Conservation (phyloP, 2,113 vertebrate species). For the Tympanuchus pallidicinctus region DNA sequence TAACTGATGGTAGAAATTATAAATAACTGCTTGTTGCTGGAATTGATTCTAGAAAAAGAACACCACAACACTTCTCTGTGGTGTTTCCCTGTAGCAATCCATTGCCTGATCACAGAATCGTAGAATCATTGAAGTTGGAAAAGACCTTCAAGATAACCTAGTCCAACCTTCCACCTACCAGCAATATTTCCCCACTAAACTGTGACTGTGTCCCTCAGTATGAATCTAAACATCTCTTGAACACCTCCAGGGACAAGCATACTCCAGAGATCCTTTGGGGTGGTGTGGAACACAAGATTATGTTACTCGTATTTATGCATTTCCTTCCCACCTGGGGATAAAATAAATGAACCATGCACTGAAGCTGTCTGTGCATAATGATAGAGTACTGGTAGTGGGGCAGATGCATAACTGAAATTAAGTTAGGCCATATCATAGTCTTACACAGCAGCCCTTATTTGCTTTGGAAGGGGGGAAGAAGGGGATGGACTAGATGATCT, state of each 20-base stretch:
- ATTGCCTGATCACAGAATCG: background rate
- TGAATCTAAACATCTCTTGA: too few species aligned
- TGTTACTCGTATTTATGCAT: background rate
- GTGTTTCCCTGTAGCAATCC: background rate
- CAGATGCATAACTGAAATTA: background rate
- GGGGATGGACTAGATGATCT: too few species aligned
- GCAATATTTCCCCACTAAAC: too few species aligned
- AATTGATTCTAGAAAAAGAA: background rate
- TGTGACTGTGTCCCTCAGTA: too few species aligned
- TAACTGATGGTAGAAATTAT: background rate
- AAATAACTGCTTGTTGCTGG: background rate
- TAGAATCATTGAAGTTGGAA: too few species aligned
- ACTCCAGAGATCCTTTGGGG: background rate
- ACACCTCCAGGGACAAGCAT: too few species aligned
- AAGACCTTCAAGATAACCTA: too few species aligned
- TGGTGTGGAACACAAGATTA: background rate
- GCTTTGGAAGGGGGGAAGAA: too few species aligned
- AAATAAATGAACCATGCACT: accelerated
- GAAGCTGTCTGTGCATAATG: background rate
- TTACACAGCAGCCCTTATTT: background rate
- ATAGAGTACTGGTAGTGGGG: background rate
- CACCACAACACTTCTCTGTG: background rate
- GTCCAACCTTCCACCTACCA: too few species aligned
- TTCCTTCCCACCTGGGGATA: background rate
- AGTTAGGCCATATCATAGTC: background rate